Conservation (phyloP, 2,888 invertebrate genomes). For the Coremacera marginata region DNA sequence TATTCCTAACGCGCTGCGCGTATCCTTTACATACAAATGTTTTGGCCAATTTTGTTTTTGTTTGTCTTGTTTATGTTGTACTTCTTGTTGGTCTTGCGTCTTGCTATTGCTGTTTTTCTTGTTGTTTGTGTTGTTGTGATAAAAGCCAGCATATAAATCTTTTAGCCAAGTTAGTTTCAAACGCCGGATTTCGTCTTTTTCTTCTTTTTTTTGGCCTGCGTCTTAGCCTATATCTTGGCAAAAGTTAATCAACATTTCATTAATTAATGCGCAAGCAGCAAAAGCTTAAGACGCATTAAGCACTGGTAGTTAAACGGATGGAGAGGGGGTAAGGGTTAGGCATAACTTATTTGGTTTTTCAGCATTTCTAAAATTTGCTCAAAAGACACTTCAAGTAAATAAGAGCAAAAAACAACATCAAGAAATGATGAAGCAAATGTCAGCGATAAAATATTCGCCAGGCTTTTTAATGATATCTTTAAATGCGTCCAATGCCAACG, state of each 20-base stretch:
- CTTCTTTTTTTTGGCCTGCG: neutral
- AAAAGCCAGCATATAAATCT: slow-evolving; percentile 29
- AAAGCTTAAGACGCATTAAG: slow-evolving; percentile 7
- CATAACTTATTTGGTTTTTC: neutral
- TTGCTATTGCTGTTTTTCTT: too few relatives aligned
- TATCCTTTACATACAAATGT: slow-evolving; percentile 30
- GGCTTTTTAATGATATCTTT: neutral
- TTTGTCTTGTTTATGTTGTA: slow-evolving; percentile 16
- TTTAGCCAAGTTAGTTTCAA: neutral
- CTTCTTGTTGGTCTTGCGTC: neutral
- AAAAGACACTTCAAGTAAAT: neutral
- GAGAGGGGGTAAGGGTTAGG: neutral
- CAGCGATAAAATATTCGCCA: slow-evolving; percentile 30
- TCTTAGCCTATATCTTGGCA: slow-evolving; percentile 46
- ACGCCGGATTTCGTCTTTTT: neutral
- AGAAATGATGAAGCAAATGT: slow-evolving; percentile 31
- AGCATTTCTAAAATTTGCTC: neutral
- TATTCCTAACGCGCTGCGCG: slow-evolving; percentile 24
- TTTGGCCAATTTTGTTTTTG: slow-evolving; percentile 25
- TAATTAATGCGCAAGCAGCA: slow-evolving; percentile 60
- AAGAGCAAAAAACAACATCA: slow-evolving; percentile 7
- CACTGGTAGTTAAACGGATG: neutral
- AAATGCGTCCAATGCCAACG: neutral
- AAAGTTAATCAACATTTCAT: slow-evolving; percentile 67
- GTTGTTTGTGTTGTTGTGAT: slow-evolving; percentile 28